Evolutionary conservation across 1,140 invertebrate species (phyloP).

Genomic region (Drosophila virilis): DNA sequence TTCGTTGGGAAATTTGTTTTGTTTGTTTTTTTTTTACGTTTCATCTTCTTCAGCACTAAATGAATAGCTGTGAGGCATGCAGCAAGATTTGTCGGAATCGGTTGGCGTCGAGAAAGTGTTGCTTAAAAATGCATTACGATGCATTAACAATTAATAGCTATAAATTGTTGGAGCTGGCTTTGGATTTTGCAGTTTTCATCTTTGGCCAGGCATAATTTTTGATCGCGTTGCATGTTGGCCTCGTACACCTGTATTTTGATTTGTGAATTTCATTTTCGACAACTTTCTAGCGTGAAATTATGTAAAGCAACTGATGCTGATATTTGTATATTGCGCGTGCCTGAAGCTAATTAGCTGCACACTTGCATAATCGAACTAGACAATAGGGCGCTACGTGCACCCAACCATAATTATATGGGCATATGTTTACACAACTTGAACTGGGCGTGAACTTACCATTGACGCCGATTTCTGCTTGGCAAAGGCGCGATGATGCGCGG

Average conservation of each 20-base stretch:
- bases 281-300: conserved; percentile 80
- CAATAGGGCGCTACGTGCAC: conserved; percentile 50
- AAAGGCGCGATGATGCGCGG: conserved; percentile 83
- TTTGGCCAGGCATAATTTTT: conserved; percentile 7
- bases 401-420: conserved; percentile 13
- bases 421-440: conserved; percentile 29
- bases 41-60: neutral
- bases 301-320: conserved; percentile 62
- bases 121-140: conserved; percentile 71
- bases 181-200: too few relatives aligned
- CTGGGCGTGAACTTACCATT: conserved; percentile 68
- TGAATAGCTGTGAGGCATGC: conserved; percentile 35
- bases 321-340: conserved; percentile 53
- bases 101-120: conserved; percentile 61
- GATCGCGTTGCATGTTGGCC: conserved; percentile 23
- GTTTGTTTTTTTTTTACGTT: neutral
- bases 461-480: conserved; percentile 83
- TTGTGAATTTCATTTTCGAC: conserved; percentile 71
- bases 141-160: conserved; percentile 73
- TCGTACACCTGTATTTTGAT: conserved; percentile 20
- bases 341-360: conserved; percentile 65
- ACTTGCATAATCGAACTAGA: conserved; percentile 75
- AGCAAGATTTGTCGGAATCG: conserved; percentile 27
- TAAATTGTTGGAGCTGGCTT: conserved; percentile 33
- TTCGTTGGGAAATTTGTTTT: neutral